These are phyloP conservation scores for Caenorhabditis inopinata DNA, from an alignment of 1,140 invertebrate genomes.

Conservation along the genomic window DNA sequence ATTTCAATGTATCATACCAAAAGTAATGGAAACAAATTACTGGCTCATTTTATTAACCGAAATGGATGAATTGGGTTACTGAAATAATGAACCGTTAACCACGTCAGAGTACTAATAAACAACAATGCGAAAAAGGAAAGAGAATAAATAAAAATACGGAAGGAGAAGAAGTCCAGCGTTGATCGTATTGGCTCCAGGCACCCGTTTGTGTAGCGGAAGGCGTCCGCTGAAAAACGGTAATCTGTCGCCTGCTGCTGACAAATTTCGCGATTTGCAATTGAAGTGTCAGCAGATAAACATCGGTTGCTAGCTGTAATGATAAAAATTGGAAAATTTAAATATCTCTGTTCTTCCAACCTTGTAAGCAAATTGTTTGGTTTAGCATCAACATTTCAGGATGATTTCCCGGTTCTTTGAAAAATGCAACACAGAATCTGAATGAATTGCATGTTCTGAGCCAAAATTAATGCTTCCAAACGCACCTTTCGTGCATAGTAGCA, in stretches of 20 bases:
- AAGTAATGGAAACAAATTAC: too few species aligned
- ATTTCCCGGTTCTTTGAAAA: background rate
- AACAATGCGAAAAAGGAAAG: background rate
- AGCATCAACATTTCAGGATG: background rate
- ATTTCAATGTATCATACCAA: too few species aligned
- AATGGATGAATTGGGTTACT: background rate
- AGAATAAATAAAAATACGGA: conserved; percentile 9
- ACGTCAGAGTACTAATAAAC: background rate
- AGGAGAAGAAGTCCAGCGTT: background rate
- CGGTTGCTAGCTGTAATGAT: background rate
- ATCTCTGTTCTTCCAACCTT: background rate
- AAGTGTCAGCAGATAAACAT: background rate
- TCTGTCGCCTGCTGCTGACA: background rate
- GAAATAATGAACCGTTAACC: background rate
- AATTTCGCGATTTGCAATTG: background rate
- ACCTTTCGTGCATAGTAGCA: conserved; percentile 10
- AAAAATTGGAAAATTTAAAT: background rate
- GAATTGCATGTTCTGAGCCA: too few species aligned
- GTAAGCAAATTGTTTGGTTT: conserved; percentile 12
- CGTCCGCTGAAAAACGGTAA: background rate
- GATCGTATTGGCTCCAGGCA: background rate
- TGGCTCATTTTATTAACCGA: background rate
- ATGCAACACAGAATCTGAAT: background rate
- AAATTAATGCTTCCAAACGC: too few species aligned
- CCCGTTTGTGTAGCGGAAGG: background rate